Conservation (phyloP, 2,113 vertebrate genomes). For the human (Homo sapiens) region DNA sequence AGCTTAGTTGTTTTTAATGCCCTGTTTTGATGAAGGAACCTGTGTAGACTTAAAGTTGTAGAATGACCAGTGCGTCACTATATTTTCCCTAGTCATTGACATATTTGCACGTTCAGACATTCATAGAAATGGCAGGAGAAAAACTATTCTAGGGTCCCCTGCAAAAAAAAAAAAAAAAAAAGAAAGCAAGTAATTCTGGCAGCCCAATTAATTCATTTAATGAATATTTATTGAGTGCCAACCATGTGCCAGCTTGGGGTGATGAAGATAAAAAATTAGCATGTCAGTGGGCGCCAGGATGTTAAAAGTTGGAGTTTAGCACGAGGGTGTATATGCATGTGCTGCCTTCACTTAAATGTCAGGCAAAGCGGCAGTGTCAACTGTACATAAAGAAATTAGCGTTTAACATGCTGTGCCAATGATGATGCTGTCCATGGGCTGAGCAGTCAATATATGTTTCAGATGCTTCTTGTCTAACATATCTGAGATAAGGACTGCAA, state of each 20-base stretch:
- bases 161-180: not conserved
- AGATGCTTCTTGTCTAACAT: not conserved
- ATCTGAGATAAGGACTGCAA: not conserved
- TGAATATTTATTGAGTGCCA: not conserved
- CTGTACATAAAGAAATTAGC: not conserved
- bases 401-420: accelerated
- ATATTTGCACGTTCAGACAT: not conserved
- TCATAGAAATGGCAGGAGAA: not conserved
- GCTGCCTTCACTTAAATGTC: not conserved
- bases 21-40: not conserved
- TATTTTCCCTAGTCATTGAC: not conserved
- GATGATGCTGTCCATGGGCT: not conserved
- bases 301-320: not conserved
- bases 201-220: not conserved
- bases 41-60: not conserved
- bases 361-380: not conserved
- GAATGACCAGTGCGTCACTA: not conserved
- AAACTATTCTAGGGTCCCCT: not conserved
- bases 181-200: not conserved
- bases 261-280: not conserved
- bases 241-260: not conserved
- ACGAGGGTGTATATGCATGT: accelerated
- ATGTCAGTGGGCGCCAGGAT: not conserved
- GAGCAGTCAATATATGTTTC: not conserved
- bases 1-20: not conserved